Base-by-base conservation (phyloP, 2,797 vertebrate species). In the Gastrophryne carolinensis region DNA sequence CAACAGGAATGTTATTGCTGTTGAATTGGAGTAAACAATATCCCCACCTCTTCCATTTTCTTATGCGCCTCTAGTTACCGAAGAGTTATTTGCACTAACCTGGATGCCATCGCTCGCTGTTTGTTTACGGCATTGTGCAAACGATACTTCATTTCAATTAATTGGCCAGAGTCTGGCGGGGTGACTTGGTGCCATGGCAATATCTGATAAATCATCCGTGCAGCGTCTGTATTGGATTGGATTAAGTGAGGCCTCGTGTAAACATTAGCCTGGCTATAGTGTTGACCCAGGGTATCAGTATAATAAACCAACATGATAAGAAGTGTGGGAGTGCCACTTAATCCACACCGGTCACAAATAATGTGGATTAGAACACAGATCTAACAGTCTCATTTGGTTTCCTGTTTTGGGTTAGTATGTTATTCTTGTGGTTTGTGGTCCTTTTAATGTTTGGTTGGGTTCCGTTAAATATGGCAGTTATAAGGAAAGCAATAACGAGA, bases 191-290 rank as follows among this genome's bases (percentile, higher is more conserved):
- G 80, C 79, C 27, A 63, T 60, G 76, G 71, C 77, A 83, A 66
- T 75, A 73, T 13, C 58, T 65, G 60, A 68, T 85, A 80, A 85
- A 90, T 87, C 39, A 68, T 69, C 80, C 10, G 81, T 79, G 57
- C 82, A 75, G 62, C 73, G 72, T 81, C 81, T 61, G 72, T 84
- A 87, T 83, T 87, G 81, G 85, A 80, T 83, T 2, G 78, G 82
- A 88, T 83, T 84, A 74, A 82, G 85, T 44, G 80, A 26, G 50
- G 65, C 74, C 19, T 57, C 73, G 81, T 81, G 80, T 76, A 81
- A 89, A 92, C 83, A 87, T 80, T 81, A 82, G 66, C 57, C 37
- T 26, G 27, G 63, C 72, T 8, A 19, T 37, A 62, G 39, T 41
- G 64, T 1, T 35, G 57, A 61, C 37, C 0, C 53, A 21, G 37